A percentile compares a stretch with the other conserved stretches of the same genome.
Evolutionary conservation across 2,113 vertebrate species (phyloP).

Genomic region (Syngnathus scovelli): DNA sequence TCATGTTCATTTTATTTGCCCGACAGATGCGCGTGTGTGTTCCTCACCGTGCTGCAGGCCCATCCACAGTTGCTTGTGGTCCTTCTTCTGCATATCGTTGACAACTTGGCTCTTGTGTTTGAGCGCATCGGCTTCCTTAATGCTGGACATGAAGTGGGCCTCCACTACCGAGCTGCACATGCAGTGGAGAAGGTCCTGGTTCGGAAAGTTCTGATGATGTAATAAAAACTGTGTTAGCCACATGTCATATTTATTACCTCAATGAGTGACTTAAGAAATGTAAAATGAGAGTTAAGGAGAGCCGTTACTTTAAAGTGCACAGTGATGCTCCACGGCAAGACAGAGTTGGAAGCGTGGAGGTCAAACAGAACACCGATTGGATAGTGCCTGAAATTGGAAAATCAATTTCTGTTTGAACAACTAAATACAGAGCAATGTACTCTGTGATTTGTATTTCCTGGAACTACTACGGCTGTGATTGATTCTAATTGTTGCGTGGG

Average conservation of each 20-base stretch:
- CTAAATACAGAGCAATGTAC: background rate
- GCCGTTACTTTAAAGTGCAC: constrained; percentile 94
- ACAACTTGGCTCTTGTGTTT: constrained; percentile 99
- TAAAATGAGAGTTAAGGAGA: background rate
- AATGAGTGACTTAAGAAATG: background rate
- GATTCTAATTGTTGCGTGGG: background rate
- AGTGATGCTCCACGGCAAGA: constrained; percentile 93
- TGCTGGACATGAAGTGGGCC: constrained; percentile 97
- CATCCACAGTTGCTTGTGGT: constrained; percentile 99
- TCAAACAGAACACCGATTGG: constrained; percentile 96
- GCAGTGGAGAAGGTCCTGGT: constrained; percentile 89
- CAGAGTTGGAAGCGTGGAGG: constrained; percentile 88
- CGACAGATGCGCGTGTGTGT: constrained; percentile 5
- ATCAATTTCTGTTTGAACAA: background rate
- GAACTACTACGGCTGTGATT: background rate
- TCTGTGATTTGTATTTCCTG: background rate
- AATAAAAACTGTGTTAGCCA: background rate
- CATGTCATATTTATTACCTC: background rate
- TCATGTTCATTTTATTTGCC: constrained; percentile 20
- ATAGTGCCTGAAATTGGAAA: constrained; percentile 80
- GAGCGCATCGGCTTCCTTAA: constrained; percentile 97
- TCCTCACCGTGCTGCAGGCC: constrained; percentile 92
- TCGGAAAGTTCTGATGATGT: constrained; percentile 83
- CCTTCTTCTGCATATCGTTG: constrained; percentile 99
- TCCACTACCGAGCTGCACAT: constrained; percentile 87